Evolutionary conservation across 2,888 invertebrate genomes (phyloP), one percentile per base, ranked within the genome.

Genomic region (Trachelus stipa): DNA sequence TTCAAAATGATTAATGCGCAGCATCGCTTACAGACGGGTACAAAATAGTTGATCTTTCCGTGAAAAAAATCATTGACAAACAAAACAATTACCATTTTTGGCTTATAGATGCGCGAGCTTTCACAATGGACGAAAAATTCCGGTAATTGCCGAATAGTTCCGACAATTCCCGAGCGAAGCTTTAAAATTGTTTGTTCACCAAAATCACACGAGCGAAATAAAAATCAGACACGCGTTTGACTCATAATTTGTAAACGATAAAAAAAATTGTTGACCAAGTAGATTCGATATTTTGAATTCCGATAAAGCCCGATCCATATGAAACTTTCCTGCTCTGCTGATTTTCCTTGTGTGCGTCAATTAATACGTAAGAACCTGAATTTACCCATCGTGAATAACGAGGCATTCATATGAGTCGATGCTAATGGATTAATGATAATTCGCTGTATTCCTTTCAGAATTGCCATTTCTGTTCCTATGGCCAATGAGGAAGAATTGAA

Each of bases 391-490:
- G 9, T 6, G 23, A 23, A 15, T 23, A 23, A 56, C 9, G 56
- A 23, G 2, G 56, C 23, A 9, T 2, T 2, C 9, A 9, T 56
- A 23, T 6, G 15, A 40, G 23, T 9, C 0, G 2, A 9, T 23
- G 23, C 9, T 23, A 9, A 23, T 34, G 34, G 11, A 34, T 34
- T 1, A 34, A 34, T 9, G 56, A 56, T 9, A 23, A 23, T 9
- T 56, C 9, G 9, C 23, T 9, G 9, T 56, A 4, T 56, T 15
- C 9, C 23, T 23, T 56, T 23, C 93, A 97, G 97, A 91, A 93
- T 95, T 85, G 93, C 93, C 0, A 91, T 97, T 77, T 95, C 96
- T 9, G 96, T 97, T 84, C 97, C 97, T 0, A 92, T 92, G 12
- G 91, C 89, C 12, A 89, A 85, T 35, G 87, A 78, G 1, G 84